phyloP scores from a whole-genome alignment of 2,113 vertebrate species.

The Thymallus thymallus region DNA sequence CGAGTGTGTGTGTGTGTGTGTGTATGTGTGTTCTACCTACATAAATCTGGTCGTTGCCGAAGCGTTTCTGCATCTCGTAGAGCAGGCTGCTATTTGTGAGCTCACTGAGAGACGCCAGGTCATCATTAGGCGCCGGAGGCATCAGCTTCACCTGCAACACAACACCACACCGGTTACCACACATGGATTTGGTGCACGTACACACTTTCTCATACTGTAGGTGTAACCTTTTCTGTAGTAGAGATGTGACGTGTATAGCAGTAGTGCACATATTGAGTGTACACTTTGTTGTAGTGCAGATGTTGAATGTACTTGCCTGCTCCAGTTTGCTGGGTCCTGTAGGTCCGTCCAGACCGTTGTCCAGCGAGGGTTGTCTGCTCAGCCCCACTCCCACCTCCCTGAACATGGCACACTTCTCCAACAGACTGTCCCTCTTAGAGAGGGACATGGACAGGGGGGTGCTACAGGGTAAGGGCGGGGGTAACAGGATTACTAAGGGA shows the following conservation, averaged over 20 bases:
- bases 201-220: background rate
- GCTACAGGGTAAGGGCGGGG: conserved; percentile 60
- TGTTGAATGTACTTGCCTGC: conserved; percentile 74
- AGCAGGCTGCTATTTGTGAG: conserved; percentile 92
- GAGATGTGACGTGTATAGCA: no score
- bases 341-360: conserved; percentile 71
- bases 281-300: no score
- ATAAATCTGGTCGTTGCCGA: conserved; percentile 92
- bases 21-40: conserved; percentile 70
- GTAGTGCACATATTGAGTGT: no score
- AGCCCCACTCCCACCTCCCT: conserved; percentile 79
- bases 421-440: conserved; percentile 89
- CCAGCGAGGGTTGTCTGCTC: conserved; percentile 78
- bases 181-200: background rate
- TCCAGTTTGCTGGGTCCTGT: conserved; percentile 72
- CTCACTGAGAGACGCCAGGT: conserved; percentile 92
- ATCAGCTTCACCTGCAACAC: conserved; percentile 85
- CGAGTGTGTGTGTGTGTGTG: background rate
- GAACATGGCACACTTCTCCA: conserved; percentile 95
- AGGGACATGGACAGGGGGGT: conserved; percentile 82
- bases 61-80: conserved; percentile 98
- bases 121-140: conserved; percentile 92
- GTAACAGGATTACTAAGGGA: background rate
- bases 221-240: background rate
- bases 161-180: background rate